Conservation (phyloP, 2,888 invertebrate genomes). For the Anthrax anthrax region DNA sequence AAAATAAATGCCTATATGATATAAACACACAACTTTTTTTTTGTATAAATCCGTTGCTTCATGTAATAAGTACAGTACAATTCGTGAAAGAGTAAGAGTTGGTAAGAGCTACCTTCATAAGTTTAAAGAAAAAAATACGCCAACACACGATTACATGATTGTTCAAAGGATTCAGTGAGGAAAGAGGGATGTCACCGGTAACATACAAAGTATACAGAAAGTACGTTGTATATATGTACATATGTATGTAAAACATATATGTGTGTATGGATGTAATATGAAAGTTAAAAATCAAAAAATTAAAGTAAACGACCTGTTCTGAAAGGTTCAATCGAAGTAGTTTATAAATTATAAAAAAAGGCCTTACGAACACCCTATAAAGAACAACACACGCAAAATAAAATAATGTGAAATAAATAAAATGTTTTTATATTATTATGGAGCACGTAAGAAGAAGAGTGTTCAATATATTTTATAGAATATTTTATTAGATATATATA, state of each 20-base stretch:
- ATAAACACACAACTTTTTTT: too few species aligned
- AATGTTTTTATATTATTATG: not conserved
- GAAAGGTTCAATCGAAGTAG: slow-evolving; percentile 7
- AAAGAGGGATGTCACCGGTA: not conserved
- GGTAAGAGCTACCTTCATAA: slow-evolving; percentile 2
- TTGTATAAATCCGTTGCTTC: too few species aligned
- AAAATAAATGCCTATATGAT: too few species aligned
- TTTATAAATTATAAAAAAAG: slow-evolving; percentile 17
- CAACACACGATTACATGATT: slow-evolving; percentile 2
- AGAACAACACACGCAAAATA: slow-evolving; percentile 10
- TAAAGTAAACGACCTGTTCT: slow-evolving; percentile 5
- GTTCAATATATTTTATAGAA: too few species aligned
- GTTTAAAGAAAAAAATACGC: slow-evolving; percentile 6
- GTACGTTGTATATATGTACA: too few species aligned
- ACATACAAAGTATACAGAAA: too few species aligned
- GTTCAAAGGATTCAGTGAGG: too few species aligned
- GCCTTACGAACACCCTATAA: slow-evolving; percentile 16
- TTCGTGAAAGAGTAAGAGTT: slow-evolving; percentile 1
- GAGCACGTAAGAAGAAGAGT: not conserved
- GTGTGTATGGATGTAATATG: not conserved
- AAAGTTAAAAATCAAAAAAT: slow-evolving; percentile 1
- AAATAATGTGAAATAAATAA: not conserved
- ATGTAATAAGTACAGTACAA: not conserved
- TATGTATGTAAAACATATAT: too few species aligned
- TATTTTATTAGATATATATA: too few species aligned